Percentiles rank a stretch among this genome's conserved stretches.
Conservation (phyloP, 2,113 vertebrate genomes). For the Oncorhynchus mykiss region DNA sequence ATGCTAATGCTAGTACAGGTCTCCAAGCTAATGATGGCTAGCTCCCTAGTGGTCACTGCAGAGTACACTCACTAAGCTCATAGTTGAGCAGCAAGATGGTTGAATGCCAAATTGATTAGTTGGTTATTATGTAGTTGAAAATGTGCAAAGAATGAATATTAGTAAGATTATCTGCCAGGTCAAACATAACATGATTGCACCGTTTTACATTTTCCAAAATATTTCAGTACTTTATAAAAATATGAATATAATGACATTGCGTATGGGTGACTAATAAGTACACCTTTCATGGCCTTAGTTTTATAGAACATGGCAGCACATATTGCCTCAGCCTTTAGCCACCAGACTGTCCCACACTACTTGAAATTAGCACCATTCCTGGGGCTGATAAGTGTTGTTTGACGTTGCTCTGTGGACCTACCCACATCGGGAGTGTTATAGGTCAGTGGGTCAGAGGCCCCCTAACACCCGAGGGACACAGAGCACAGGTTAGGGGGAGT, state of each 20-base stretch:
- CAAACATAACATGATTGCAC: background rate
- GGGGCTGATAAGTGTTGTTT: too few species aligned
- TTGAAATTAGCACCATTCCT: too few species aligned
- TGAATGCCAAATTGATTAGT: too few species aligned
- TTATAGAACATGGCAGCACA: conserved; percentile 2
- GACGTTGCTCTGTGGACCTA: conserved; percentile 37
- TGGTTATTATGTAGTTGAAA: too few species aligned
- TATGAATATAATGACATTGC: background rate
- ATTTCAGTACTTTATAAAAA: background rate
- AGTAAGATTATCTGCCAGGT: too few species aligned
- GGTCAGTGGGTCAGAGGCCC: conserved; percentile 60
- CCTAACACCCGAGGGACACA: conserved; percentile 60
- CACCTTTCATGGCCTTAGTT: background rate
- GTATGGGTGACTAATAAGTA: background rate
- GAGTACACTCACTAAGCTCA: too few species aligned
- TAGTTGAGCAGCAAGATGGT: too few species aligned
- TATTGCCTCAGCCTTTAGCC: background rate
- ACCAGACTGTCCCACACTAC: background rate
- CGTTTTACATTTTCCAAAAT: background rate
- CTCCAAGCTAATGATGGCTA: too few species aligned
- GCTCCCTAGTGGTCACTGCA: too few species aligned
- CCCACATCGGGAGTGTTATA: conserved; percentile 52
- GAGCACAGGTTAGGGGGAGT: conserved; percentile 30
- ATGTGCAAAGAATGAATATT: too few species aligned
- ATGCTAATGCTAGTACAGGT: too few species aligned